Conservation (phyloP, 2,113 vertebrate genomes). For the Anguilla japonica region DNA sequence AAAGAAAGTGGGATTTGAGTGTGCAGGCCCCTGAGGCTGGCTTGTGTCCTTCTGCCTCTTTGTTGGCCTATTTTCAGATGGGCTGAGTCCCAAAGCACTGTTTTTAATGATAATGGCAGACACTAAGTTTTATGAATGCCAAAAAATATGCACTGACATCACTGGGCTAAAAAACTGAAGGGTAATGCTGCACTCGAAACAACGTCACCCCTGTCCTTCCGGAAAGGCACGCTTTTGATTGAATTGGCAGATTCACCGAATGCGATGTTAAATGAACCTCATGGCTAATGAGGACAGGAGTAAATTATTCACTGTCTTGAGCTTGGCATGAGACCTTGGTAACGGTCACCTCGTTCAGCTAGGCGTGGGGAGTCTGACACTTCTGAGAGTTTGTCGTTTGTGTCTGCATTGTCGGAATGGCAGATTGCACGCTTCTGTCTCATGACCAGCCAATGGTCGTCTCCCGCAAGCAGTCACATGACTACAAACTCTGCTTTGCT, state of each 20-base stretch:
- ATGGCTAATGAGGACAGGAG: constrained; percentile 37
- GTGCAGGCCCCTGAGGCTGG: constrained; percentile 26
- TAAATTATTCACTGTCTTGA: constrained; percentile 47
- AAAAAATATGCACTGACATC: constrained; percentile 23
- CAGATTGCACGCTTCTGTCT: no score
- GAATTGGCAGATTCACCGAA: constrained; percentile 50
- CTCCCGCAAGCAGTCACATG: not conserved
- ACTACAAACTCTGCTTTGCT: not conserved
- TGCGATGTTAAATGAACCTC: constrained; percentile 60
- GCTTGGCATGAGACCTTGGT: constrained; percentile 23
- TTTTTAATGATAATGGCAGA: constrained; percentile 58
- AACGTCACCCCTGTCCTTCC: constrained; percentile 10
- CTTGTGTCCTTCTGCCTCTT: constrained; percentile 40
- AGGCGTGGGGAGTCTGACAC: not conserved
- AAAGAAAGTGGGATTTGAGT: not conserved
- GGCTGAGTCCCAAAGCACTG: constrained; percentile 37
- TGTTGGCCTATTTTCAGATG: constrained; percentile 54
- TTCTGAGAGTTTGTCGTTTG: not conserved
- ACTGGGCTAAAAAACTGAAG: not conserved
- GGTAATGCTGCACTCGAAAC: not conserved
- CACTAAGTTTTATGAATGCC: constrained; percentile 52
- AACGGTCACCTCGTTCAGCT: not conserved
- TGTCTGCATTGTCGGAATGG: no score
- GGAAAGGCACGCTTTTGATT: constrained; percentile 48
- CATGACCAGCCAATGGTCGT: no score